phyloP scores from a whole-genome alignment of 1,140 invertebrate species.

The Drepana arcuata region DNA sequence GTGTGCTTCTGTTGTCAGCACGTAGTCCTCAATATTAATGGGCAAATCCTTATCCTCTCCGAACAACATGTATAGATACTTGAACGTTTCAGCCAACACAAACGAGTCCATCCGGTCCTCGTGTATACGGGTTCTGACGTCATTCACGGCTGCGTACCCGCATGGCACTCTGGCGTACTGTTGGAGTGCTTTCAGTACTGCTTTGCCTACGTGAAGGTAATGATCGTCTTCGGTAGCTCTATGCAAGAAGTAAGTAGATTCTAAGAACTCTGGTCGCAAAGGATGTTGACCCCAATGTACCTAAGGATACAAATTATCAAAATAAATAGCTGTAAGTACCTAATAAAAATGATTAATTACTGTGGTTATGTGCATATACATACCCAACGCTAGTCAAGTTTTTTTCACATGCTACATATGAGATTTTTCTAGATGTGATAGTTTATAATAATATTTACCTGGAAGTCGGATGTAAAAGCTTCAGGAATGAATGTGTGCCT shows the following conservation, averaged over 20 bases:
- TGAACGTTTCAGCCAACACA: constrained; percentile 97
- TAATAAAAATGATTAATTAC: too few species aligned
- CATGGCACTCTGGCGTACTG: constrained; percentile 93
- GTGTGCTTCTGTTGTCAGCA: constrained; percentile 98
- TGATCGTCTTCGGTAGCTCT: constrained; percentile 95
- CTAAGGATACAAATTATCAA: too few species aligned
- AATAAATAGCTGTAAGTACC: too few species aligned
- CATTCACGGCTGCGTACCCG: constrained; percentile 97
- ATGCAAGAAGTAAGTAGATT: constrained; percentile 98
- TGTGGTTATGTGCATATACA: too few species aligned
- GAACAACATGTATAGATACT: constrained; percentile 96
- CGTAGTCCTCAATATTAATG: constrained; percentile 95
- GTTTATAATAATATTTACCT: constrained; percentile 64
- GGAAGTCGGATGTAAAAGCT: constrained; percentile 95
- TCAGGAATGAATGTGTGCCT: constrained; percentile 98
- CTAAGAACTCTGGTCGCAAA: constrained; percentile 96
- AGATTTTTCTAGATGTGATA: too few species aligned
- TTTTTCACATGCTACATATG: too few species aligned
- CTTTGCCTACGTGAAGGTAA: constrained; percentile 94
- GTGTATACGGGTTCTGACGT: constrained; percentile 91
- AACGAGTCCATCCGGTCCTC: constrained; percentile 99
- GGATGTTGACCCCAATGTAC: constrained; percentile 99
- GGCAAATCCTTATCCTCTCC: constrained; percentile 89
- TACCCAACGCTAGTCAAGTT: too few species aligned
- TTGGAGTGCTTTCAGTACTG: constrained; percentile 92